These are phyloP conservation scores for Motacilla alba DNA, from an alignment of 2,113 vertebrate genomes.

Conservation along the genomic window DNA sequence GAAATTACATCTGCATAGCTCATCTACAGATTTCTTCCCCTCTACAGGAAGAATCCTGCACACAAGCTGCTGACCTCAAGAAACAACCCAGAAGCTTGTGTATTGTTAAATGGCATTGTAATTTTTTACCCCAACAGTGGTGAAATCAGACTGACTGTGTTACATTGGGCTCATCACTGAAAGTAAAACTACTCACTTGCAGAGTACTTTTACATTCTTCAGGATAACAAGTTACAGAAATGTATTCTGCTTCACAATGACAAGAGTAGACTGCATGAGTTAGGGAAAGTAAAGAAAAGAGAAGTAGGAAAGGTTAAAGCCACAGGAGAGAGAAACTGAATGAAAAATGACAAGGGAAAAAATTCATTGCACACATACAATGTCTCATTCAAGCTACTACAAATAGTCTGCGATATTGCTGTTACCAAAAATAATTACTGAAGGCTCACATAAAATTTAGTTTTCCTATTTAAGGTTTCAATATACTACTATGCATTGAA, in stretches of 20 bases:
- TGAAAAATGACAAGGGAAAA: background rate
- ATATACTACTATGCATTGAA: background rate
- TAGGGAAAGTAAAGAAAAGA: background rate
- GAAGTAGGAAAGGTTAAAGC: background rate
- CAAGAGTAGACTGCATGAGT: background rate
- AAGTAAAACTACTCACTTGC: background rate
- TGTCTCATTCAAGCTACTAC: background rate
- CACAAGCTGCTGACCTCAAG: background rate
- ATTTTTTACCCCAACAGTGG: background rate
- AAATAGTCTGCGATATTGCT: conserved; percentile 14
- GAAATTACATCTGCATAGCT: background rate
- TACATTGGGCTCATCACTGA: background rate
- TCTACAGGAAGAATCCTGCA: background rate
- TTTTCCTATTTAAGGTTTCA: conserved; percentile 1
- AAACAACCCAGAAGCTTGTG: background rate
- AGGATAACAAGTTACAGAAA: background rate
- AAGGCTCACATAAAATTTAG: conserved; percentile 39
- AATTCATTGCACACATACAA: background rate
- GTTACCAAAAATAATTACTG: background rate
- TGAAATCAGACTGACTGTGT: background rate
- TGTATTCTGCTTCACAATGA: background rate
- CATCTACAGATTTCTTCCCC: background rate
- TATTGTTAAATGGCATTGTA: background rate
- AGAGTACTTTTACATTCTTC: background rate
- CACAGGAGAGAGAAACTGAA: background rate